Evolutionary conservation across 2,888 invertebrate species (phyloP), one percentile per base, ranked within the genome.

Genomic region (Pristionchus exspectatus): DNA sequence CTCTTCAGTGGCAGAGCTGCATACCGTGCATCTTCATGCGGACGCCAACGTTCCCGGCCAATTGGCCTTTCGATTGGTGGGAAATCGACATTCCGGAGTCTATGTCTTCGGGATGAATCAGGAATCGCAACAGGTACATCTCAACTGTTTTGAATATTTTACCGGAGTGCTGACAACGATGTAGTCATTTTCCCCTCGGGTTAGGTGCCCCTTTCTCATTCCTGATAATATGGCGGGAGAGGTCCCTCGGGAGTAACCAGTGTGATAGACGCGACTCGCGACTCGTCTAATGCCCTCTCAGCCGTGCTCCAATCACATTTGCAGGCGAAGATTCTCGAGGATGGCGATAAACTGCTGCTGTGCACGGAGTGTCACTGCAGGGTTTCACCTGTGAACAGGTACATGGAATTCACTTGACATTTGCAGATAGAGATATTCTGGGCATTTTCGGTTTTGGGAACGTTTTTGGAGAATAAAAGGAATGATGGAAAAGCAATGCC

Each of bases 381-480:
- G 89, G 89, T 18, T 83, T 89, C 83, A 89, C 89, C 18, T 89
- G 89, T 30, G 89, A 89, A 63, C 89, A 89, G 66, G 89, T 89
- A 44, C 24, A 16, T n/a, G 27, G 7, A 3, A 21, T 18, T 1
- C 7, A 16, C 5, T 30, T 38, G 38, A 38, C 38, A 38, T 38
- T 38, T 38, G 38, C 38, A 38, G 38, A 38, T 27, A 9, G 14
- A 66, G 7, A 27, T 38, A 9, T 50, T 50, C 12, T 50, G 10
- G 38, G 44, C 44, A 50, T 50, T 44, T 5, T 44, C 44, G 3
- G 44, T 44, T 44, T 44, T 44, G 44, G 44, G 44, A 44, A 44
- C 44, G n/a, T n/a, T n/a, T n/a, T 56, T 2, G 56, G 24, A 63
- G 63, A 24, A 63, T 63, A 24, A 21, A n/a, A 21, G 66, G 69